These are phyloP conservation scores for Scatophagus argus DNA, from an alignment of 2,113 vertebrate species.

Conservation along the genomic window DNA sequence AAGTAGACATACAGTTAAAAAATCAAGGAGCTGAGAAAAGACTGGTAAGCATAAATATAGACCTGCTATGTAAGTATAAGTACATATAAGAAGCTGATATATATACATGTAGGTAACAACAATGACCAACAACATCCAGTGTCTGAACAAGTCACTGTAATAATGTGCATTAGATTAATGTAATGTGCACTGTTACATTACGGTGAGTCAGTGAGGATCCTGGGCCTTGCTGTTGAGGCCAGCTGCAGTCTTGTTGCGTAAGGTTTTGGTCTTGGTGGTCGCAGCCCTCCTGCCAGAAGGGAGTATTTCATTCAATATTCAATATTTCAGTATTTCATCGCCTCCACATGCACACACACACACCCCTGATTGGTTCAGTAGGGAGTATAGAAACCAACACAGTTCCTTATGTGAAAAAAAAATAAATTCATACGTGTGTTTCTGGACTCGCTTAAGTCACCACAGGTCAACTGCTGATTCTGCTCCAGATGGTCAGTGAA, in stretches of 20 bases:
- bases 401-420: neutral
- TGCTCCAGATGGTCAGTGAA: conserved; percentile 62
- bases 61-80: too few species aligned
- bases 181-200: neutral
- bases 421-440: neutral
- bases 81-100: too few species aligned
- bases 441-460: neutral
- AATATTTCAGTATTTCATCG: too few species aligned
- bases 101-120: too few species aligned
- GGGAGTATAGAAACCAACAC: neutral
- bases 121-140: too few species aligned
- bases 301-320: too few species aligned
- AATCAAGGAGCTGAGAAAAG: too few species aligned
- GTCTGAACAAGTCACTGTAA: too few species aligned
- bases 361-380: neutral
- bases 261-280: neutral
- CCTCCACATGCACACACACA: too few species aligned
- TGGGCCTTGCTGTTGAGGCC: neutral
- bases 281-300: too few species aligned
- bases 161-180: neutral
- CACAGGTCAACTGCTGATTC: conserved; percentile 18
- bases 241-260: neutral
- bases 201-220: neutral
- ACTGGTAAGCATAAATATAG: too few species aligned
- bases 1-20: too few species aligned